Evolutionary conservation across 2,888 invertebrate species (phyloP).

Genomic region (Tenthredo notha): DNA sequence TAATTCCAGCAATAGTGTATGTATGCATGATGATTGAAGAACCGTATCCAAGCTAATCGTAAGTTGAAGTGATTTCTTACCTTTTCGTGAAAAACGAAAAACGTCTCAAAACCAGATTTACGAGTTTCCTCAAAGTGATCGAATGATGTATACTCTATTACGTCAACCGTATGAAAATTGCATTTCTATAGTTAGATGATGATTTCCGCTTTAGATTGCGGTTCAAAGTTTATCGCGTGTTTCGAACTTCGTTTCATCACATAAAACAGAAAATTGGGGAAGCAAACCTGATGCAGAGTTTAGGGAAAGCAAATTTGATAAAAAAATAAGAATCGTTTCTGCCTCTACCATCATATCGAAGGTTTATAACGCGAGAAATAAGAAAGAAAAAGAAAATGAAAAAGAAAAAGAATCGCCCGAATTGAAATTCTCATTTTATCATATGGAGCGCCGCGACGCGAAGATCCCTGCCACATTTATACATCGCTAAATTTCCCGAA

Average conservation of each 20-base stretch:
- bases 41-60: not conserved
- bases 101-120: not conserved
- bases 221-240: conserved; percentile 5
- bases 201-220: not conserved
- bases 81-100: too few relatives aligned
- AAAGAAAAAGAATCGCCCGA: not conserved
- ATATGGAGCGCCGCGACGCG: not conserved
- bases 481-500: not conserved
- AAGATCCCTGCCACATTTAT: not conserved
- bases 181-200: not conserved
- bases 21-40: not conserved
- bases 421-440: not conserved
- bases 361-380: not conserved
- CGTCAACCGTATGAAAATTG: not conserved
- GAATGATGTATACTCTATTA: not conserved
- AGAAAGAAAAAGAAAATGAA: not conserved
- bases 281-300: not conserved
- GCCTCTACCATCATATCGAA: not conserved
- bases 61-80: not conserved
- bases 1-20: not conserved
- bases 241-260: not conserved
- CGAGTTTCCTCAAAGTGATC: not conserved
- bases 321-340: not conserved
- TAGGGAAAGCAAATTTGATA: not conserved
- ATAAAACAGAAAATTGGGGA: not conserved